Evolutionary conservation across 2,113 vertebrate genomes (phyloP).

Genomic region (Chiloscyllium plagiosum): DNA sequence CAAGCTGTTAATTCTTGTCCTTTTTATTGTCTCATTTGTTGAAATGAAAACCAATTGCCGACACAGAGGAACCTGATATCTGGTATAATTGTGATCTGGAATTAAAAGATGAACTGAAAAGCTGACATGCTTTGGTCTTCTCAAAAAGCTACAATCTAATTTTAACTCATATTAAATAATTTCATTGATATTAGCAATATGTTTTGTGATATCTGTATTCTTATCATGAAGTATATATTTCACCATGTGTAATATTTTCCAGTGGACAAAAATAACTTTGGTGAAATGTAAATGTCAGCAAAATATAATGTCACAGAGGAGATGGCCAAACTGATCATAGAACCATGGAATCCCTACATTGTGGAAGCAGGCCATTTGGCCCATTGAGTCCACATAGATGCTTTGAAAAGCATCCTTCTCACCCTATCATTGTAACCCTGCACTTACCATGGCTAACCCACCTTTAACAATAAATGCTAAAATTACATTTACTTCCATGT

Average conservation of each 20-base stretch:
- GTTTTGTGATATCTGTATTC: neutral
- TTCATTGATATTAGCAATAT: neutral
- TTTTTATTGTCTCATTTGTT: neutral
- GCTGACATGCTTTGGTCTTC: neutral
- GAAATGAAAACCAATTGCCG: neutral
- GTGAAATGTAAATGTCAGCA: conserved; percentile 10
- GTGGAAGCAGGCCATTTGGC: too few species aligned
- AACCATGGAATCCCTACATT: too few species aligned
- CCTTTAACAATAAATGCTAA: too few species aligned
- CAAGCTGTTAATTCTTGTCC: neutral
- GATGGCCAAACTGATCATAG: neutral
- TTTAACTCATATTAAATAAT: neutral
- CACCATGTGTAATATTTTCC: conserved; percentile 7
- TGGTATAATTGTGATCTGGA: neutral
- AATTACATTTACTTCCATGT: too few species aligned
- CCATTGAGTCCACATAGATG: too few species aligned
- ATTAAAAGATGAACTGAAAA: neutral
- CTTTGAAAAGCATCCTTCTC: too few species aligned
- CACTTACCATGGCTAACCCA: neutral
- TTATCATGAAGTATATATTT: neutral
- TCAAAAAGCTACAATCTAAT: neutral
- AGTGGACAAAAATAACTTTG: neutral
- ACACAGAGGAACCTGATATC: neutral
- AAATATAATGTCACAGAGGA: neutral
- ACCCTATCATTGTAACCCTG: too few species aligned